Conservation (phyloP, 2,888 invertebrate genomes). For the Eurytoma adleriae region DNA sequence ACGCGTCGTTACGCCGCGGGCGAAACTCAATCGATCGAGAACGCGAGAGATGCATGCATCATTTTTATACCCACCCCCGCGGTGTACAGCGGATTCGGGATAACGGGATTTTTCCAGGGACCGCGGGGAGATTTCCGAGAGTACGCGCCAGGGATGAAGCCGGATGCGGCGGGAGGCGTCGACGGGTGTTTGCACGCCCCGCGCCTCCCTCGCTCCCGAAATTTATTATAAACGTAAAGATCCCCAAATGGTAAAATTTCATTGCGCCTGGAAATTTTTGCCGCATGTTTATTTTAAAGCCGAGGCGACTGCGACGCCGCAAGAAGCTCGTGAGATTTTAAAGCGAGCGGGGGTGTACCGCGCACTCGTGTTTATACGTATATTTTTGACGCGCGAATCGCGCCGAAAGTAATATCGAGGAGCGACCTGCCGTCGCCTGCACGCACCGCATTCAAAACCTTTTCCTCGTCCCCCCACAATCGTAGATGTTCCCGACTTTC, state of each 20-base stretch:
- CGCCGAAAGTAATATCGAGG: slow-evolving; percentile 45
- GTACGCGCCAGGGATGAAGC: not conserved
- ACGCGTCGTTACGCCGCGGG: too few relatives aligned
- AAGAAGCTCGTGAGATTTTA: not conserved
- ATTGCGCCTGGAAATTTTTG: not conserved
- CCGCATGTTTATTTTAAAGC: not conserved
- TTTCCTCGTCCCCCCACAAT: not conserved
- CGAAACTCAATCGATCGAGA: too few relatives aligned
- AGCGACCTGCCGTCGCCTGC: slow-evolving; percentile 21
- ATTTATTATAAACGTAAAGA: too few relatives aligned
- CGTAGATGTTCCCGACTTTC: slow-evolving; percentile 19
- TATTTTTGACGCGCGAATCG: not conserved
- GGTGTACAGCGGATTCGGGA: too few relatives aligned
- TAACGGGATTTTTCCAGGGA: too few relatives aligned
- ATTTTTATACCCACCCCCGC: not conserved
- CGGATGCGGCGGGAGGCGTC: not conserved
- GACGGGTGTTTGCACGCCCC: too few relatives aligned
- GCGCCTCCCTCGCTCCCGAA: too few relatives aligned
- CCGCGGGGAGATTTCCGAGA: not conserved
- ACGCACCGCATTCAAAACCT: slow-evolving; percentile 29
- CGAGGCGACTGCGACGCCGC: not conserved
- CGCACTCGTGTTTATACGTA: not conserved
- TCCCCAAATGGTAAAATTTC: too few relatives aligned
- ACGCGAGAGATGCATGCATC: not conserved
- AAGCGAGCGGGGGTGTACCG: not conserved